Conservation (phyloP, 2,797 vertebrate genomes). For the Aphelocoma californica region DNA sequence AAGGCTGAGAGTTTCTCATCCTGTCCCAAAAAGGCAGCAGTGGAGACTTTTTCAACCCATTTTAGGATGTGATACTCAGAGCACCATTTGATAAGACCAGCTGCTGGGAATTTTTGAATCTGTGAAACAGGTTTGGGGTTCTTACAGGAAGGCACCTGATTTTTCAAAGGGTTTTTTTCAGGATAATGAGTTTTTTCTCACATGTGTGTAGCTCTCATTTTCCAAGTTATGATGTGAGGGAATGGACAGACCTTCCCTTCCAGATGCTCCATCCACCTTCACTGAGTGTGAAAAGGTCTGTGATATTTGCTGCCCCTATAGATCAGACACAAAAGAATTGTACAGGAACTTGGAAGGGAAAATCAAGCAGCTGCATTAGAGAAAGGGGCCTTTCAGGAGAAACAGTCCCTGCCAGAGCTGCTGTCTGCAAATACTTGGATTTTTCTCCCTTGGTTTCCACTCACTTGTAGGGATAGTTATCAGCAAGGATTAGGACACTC, state of each 20-base stretch:
- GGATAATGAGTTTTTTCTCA: background rate
- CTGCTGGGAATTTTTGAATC: background rate
- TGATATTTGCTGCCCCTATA: background rate
- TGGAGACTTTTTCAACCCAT: background rate
- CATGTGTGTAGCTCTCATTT: background rate
- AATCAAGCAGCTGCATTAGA: background rate
- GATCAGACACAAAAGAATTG: background rate
- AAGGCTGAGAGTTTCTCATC: background rate
- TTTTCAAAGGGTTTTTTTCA: background rate
- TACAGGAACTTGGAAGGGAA: background rate
- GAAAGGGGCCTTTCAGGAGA: background rate
- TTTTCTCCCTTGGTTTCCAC: background rate
- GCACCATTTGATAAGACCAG: background rate
- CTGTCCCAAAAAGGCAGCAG: background rate
- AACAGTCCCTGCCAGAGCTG: background rate
- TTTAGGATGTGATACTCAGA: background rate
- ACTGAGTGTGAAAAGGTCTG: background rate
- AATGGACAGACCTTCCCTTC: background rate
- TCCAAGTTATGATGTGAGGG: background rate
- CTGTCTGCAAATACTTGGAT: background rate
- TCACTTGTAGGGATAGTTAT: background rate
- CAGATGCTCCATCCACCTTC: background rate
- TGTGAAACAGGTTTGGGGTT: background rate
- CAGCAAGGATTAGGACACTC: background rate
- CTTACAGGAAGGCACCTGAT: accelerated